Percentiles rank a stretch among this genome's conserved stretches.
Evolutionary conservation across 30 jellyfish, hydroid and myxozoan species (phyloP).

Genomic region (Aurelia sp.): DNA sequence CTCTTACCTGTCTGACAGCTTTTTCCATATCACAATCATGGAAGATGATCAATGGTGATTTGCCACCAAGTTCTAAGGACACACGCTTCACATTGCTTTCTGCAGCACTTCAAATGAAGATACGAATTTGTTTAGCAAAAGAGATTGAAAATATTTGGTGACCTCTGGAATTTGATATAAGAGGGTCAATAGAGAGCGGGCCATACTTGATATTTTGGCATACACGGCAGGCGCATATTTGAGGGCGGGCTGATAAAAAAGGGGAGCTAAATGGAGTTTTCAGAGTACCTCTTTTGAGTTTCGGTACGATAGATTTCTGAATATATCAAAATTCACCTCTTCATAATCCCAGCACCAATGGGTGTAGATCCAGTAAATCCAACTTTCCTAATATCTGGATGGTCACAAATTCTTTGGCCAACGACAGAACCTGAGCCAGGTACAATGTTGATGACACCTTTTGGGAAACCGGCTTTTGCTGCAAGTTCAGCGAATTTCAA

Average conservation of each 20-base stretch:
- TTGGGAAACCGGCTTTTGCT: conserved; percentile 98
- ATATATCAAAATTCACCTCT: conserved; percentile 62
- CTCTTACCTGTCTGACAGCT: conserved; percentile 95
- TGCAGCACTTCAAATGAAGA: conserved; percentile 61
- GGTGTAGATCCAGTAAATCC: conserved; percentile 99
- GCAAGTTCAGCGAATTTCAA: conserved; percentile 97
- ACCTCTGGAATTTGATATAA: too few relatives aligned
- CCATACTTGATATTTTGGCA: too few relatives aligned
- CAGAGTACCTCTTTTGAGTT: too few relatives aligned
- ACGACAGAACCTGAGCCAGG: conserved; percentile 99
- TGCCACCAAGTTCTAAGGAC: conserved; percentile 98
- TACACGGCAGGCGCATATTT: too few relatives aligned
- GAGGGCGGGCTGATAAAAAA: too few relatives aligned
- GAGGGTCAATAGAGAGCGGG: too few relatives aligned
- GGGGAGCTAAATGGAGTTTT: too few relatives aligned
- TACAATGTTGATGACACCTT: conserved; percentile 95
- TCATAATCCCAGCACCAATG: conserved; percentile 98
- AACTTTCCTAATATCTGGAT: conserved; percentile 92
- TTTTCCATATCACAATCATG: conserved; percentile 97
- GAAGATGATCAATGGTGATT: conserved; percentile 95
- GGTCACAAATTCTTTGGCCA: conserved; percentile 96
- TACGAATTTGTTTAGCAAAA: too few relatives aligned
- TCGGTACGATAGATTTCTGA: too few relatives aligned
- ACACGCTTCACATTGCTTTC: conserved; percentile 93
- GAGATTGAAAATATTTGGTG: too few relatives aligned